phyloP scores from a whole-genome alignment of 1,140 invertebrate species.

The Lasioglossum albipes region DNA sequence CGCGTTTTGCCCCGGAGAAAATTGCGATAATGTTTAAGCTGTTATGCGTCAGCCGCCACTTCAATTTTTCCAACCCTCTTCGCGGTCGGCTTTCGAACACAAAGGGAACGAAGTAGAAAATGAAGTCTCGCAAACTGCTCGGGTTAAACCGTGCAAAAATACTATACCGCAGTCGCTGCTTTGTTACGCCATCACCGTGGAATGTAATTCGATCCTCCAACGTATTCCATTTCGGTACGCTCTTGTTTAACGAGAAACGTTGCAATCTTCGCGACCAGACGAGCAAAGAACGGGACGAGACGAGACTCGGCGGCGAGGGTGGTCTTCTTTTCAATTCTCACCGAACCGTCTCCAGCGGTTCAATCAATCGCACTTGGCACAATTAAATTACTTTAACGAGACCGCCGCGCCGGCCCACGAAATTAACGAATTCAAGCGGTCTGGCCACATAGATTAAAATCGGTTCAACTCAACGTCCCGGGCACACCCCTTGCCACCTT shows the following conservation, averaged over 20 bases:
- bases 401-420: conserved; percentile 2
- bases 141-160: neutral
- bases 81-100: conserved; percentile 7
- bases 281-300: neutral
- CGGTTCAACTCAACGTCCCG: conserved; percentile 20
- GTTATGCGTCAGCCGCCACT: conserved; percentile 31
- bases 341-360: conserved; percentile 35
- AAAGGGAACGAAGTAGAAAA: conserved; percentile 48
- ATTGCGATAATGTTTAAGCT: conserved; percentile 47
- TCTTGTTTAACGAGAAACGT: conserved; percentile 56
- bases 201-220: conserved; percentile 45
- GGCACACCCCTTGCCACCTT: neutral
- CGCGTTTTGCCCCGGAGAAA: conserved; percentile 15
- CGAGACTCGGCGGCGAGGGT: neutral
- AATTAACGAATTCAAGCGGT: conserved; percentile 52
- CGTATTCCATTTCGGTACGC: conserved; percentile 3
- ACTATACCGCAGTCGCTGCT: neutral
- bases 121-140: conserved; percentile 19
- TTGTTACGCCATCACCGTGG: conserved; percentile 31
- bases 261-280: conserved; percentile 34
- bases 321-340: conserved; percentile 51
- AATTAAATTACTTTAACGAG: conserved; percentile 66
- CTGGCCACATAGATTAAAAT: conserved; percentile 56
- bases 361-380: conserved; percentile 62
- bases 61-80: conserved; percentile 47